Conservation (phyloP, 2,113 vertebrate species). For the Malurus alboscapulatus region DNA sequence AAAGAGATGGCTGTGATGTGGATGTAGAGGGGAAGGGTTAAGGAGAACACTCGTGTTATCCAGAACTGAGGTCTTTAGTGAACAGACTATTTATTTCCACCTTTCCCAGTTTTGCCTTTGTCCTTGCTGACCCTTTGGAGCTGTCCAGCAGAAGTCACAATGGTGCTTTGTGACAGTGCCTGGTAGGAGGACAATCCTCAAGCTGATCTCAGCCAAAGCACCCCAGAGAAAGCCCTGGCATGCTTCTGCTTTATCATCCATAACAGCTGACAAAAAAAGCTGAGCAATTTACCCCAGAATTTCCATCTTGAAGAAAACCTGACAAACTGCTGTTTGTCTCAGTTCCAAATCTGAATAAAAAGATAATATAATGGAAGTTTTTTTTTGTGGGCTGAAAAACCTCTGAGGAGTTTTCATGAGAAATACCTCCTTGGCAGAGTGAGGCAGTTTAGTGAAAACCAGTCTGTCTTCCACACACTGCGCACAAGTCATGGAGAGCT, state of each 20-base stretch:
- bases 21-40: background rate
- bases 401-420: background rate
- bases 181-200: background rate
- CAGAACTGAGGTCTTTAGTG: background rate
- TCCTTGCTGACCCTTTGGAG: background rate
- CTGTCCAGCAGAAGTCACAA: constrained; percentile 18
- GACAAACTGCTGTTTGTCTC: background rate
- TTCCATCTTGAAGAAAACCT: background rate
- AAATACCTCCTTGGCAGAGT: background rate
- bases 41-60: background rate
- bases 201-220: background rate
- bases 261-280: background rate
- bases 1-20: background rate
- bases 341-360: constrained; percentile 6
- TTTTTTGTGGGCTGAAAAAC: background rate
- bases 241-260: background rate
- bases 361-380: background rate
- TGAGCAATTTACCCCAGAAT: background rate
- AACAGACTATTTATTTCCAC: rapidly evolving
- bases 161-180: background rate
- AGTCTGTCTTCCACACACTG: background rate
- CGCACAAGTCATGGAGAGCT: background rate
- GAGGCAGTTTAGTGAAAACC: background rate
- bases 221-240: background rate
- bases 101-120: background rate